Conservation (phyloP, 2,797 vertebrate genomes). For the Chrosomus eos region DNA sequence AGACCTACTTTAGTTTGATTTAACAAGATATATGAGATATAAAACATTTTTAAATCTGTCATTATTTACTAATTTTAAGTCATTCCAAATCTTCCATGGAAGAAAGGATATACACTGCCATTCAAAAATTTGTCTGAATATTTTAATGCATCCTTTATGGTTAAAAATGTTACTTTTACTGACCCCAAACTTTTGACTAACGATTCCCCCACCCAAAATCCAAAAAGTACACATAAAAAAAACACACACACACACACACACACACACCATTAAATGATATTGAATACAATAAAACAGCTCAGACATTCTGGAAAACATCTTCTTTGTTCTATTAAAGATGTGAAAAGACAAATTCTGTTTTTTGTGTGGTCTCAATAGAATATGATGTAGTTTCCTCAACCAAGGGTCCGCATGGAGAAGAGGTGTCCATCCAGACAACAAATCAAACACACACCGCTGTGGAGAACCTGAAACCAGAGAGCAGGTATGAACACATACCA, state of each 20-base stretch:
- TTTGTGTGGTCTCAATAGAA: conserved; percentile 74
- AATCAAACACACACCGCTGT: conserved; percentile 96
- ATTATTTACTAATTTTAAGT: background rate
- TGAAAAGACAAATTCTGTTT: background rate
- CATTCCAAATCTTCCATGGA: background rate
- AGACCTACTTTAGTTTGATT: background rate
- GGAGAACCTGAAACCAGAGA: conserved; percentile 95
- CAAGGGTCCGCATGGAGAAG: conserved; percentile 83
- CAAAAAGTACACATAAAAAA: background rate
- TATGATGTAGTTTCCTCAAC: conserved; percentile 91
- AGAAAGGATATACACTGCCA: background rate
- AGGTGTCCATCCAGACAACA: conserved; percentile 87
- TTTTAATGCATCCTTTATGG: background rate
- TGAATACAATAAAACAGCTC: background rate
- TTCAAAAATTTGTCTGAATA: background rate
- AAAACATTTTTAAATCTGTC: background rate
- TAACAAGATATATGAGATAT: background rate
- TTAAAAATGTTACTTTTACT: background rate
- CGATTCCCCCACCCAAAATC: too few relatives aligned
- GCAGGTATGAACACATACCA: conserved; percentile 79
- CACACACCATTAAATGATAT: background rate
- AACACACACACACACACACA: too few relatives aligned
- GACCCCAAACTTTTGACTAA: background rate
- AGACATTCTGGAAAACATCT: background rate
- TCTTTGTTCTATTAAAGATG: background rate